Conservation (phyloP, 2,888 invertebrate species). For the Diloba caeruleocephala region DNA sequence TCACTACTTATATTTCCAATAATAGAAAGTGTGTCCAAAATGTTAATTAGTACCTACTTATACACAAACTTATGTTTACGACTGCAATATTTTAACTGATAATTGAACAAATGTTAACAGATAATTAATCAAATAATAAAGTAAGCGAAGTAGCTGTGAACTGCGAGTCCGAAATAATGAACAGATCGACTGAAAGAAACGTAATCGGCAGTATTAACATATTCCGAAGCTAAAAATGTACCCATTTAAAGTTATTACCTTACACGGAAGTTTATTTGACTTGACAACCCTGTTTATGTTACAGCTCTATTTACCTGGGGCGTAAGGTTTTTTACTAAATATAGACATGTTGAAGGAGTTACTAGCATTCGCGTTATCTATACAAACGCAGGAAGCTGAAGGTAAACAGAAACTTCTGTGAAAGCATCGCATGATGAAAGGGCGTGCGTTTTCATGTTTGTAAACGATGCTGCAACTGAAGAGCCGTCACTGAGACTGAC, state of each 20-base stretch:
- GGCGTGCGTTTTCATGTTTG: conserved; percentile 61
- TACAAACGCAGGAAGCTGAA: conserved; percentile 66
- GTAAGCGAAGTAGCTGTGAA: no score
- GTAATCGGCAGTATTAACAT: conserved; percentile 6
- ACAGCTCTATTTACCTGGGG: conserved; percentile 35
- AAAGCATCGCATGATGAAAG: conserved; percentile 67
- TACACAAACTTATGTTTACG: no score
- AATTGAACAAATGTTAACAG: no score
- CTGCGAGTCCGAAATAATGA: no score
- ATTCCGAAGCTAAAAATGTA: conserved; percentile 14
- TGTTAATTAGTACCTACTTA: no score
- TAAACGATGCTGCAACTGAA: conserved; percentile 54
- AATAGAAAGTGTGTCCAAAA: no score
- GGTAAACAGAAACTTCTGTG: conserved; percentile 74
- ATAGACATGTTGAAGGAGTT: conserved; percentile 54
- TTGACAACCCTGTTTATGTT: conserved; percentile 8
- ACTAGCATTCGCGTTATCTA: conserved; percentile 52
- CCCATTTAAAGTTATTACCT: conserved; percentile 23
- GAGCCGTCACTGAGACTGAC: conserved; percentile 27
- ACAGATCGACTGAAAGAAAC: no score
- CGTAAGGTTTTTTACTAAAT: conserved; percentile 54
- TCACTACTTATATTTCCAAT: no score
- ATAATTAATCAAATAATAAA: no score
- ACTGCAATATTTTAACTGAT: no score
- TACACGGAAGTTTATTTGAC: conserved; percentile 25